Conservation (phyloP, 2,113 vertebrate species). For the Xyrauchen texanus region DNA sequence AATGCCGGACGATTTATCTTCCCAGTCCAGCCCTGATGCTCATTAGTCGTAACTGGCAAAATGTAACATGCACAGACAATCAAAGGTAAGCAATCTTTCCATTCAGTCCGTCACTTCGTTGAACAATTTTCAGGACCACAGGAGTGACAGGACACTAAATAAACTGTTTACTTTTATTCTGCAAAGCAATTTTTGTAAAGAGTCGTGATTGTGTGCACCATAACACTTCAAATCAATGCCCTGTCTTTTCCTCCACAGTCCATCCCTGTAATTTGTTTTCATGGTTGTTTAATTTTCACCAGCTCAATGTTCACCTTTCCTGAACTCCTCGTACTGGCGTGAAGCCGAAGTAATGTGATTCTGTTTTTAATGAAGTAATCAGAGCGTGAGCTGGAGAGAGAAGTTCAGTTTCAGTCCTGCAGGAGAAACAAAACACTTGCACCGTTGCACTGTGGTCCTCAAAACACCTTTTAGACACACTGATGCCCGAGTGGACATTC, state of each 20-base stretch:
- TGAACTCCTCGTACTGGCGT: slow-evolving; percentile 22
- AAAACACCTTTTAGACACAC: too few species aligned
- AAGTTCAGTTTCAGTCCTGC: too few species aligned
- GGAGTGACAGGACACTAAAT: background rate
- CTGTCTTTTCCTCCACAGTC: background rate
- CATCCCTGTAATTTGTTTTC: slow-evolving; percentile 34
- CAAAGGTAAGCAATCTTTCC: background rate
- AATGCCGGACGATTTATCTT: too few species aligned
- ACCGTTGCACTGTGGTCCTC: too few species aligned
- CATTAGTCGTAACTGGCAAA: too few species aligned
- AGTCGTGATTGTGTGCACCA: background rate
- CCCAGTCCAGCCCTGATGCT: too few species aligned
- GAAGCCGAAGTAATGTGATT: slow-evolving; percentile 28
- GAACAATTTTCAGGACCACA: slow-evolving; percentile 18
- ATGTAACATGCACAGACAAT: background rate
- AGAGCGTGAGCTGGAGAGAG: background rate
- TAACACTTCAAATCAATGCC: background rate
- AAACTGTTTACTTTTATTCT: too few species aligned
- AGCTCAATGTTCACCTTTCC: slow-evolving; percentile 17
- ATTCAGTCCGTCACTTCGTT: slow-evolving; percentile 1
- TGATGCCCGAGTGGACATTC: too few species aligned
- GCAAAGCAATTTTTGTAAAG: background rate
- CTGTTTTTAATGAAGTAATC: slow-evolving; percentile 29
- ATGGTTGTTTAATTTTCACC: slow-evolving; percentile 41
- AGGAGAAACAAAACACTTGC: too few species aligned